Percentiles rank a stretch among this genome's conserved stretches.
phyloP scores from a whole-genome alignment of 2,797 vertebrate species.

The Phyllotis vaccarum region DNA sequence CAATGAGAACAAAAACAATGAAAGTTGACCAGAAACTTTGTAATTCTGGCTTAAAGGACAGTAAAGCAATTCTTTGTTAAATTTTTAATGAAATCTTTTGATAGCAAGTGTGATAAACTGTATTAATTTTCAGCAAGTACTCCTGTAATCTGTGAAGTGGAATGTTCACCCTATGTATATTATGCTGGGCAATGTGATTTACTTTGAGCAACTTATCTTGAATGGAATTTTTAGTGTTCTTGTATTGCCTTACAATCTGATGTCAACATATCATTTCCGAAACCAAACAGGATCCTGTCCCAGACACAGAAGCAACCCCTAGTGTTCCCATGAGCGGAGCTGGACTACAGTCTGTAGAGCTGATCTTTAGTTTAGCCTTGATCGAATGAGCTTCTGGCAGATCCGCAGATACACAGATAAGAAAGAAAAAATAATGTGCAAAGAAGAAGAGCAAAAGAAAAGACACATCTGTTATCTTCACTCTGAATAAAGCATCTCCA shows the following conservation, averaged over 20 bases:
- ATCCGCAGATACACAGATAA: not conserved
- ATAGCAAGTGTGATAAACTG: not conserved
- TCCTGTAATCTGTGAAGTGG: not conserved
- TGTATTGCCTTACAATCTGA: not conserved
- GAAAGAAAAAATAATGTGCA: not conserved
- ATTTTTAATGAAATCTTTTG: conserved; percentile 22
- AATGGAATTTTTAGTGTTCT: not conserved
- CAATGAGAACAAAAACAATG: conserved; percentile 23
- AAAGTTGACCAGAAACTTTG: not conserved
- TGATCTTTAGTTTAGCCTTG: not conserved
- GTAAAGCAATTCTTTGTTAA: not conserved
- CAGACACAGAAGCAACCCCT: not conserved
- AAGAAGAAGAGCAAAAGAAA: not conserved
- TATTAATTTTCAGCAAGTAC: not conserved
- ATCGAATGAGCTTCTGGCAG: not conserved
- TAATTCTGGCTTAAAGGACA: not conserved
- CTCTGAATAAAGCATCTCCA: not conserved
- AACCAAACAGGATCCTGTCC: not conserved
- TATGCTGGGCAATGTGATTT: not conserved
- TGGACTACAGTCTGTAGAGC: not conserved
- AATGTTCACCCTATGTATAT: not conserved
- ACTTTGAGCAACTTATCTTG: not conserved
- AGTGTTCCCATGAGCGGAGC: not conserved
- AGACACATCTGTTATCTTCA: not conserved
- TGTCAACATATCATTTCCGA: not conserved